These are phyloP conservation scores for Caiman crocodilus DNA, from an alignment of 2,797 vertebrate species.

Conservation along the genomic window DNA sequence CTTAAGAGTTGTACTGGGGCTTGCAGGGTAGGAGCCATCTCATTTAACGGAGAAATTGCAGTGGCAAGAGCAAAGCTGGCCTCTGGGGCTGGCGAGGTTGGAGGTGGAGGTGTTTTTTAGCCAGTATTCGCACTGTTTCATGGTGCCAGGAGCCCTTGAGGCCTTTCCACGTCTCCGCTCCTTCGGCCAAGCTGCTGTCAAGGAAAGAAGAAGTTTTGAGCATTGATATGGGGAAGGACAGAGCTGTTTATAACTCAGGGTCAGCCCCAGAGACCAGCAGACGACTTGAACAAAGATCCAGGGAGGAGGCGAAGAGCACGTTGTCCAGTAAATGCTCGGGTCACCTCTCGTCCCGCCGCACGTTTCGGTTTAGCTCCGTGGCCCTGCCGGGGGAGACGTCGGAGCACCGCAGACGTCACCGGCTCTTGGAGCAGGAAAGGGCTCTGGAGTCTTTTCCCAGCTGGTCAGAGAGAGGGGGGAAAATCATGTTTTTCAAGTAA, in stretches of 20 bases:
- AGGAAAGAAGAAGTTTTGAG: neutral
- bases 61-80: neutral
- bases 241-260: neutral
- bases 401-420: neutral
- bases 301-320: neutral
- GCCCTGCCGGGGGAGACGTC: neutral
- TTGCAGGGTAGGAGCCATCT: neutral
- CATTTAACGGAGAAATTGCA: neutral
- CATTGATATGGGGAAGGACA: neutral
- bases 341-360: neutral
- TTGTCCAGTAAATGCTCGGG: neutral
- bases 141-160: neutral
- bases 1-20: accelerated
- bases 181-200: neutral
- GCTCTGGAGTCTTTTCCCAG: neutral
- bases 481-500: neutral
- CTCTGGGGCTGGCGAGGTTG: neutral
- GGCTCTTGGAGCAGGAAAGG: neutral
- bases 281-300: neutral
- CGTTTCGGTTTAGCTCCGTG: neutral
- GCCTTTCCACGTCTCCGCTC: neutral
- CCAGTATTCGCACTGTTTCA: neutral
- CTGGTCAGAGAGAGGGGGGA: neutral
- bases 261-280: neutral
- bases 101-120: neutral